Base-by-base conservation (phyloP, 2,113 vertebrate species). In the Polyodon spathula region DNA sequence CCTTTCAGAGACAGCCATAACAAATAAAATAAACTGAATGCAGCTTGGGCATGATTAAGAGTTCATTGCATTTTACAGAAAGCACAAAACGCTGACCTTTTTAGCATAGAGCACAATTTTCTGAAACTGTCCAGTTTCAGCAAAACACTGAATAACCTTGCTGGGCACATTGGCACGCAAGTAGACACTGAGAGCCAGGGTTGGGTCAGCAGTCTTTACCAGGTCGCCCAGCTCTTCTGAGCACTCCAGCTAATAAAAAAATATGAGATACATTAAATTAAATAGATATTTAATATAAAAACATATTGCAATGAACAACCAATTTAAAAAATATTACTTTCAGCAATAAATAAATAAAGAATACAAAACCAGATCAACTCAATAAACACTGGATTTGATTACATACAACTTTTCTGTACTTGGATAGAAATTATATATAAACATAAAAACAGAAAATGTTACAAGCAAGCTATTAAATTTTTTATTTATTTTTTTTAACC, bases 61-160 rank as follows among this genome's bases (percentile, higher is more conserved):
- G 8, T n/a, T 50, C 1, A 50, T 50, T 10, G 48, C 4, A n/a
- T 50, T 50, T 50, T 6, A 50, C 27, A 27, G 1, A 27, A 27
- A 16, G 27, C 38, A 3, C 10, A 40, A 67, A 65, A 59, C 4
- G 0, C 10, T 70, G 85, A 96, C 93, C 89, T 97, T 96, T 78
- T 93, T 93, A 63, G 93, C 92, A 73, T 95, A 96, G 3, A 94
- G 84, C 43, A 95, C 90, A 12, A 94, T 95, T 77, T 97, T 96
- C 80, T 95, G 93, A 77, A 96, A 94, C 62, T 97, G 93, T 39
- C 91, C 90, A 0, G 91, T 96, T 83, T 96, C 93, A 64, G 92
- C 92, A 68, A 97, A 97, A 79, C 94, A 95, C 76, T 96, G 94
- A 67, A 94, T 93, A 64, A 96, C 93, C 81, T 97, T 96, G 82